phyloP scores from a whole-genome alignment of 2,797 vertebrate species.

The Microhierax caerulescens region DNA sequence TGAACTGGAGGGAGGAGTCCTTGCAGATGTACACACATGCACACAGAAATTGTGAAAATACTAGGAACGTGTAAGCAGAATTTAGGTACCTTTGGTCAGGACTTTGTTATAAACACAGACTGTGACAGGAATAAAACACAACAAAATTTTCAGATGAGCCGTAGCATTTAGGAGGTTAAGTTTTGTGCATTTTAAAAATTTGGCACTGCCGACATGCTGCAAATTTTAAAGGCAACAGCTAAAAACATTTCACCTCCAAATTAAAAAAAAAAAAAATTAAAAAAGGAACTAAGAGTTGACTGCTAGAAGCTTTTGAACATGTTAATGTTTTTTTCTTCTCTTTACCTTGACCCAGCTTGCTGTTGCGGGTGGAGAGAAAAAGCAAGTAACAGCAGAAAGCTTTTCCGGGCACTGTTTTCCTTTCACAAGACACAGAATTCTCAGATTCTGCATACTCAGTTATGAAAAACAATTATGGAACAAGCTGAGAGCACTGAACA shows the following conservation, averaged over 20 bases:
- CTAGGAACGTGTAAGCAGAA: neutral
- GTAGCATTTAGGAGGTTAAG: neutral
- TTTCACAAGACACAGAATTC: neutral
- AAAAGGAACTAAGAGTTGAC: neutral
- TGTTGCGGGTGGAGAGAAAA: neutral
- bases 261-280: neutral
- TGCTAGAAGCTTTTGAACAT: neutral
- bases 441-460: neutral
- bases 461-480: neutral
- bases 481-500: neutral
- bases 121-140: neutral
- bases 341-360: neutral
- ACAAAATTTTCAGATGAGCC: neutral
- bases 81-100: neutral
- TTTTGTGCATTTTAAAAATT: neutral
- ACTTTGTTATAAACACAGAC: neutral
- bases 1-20: neutral
- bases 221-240: neutral
- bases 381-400: neutral
- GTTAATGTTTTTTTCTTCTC: neutral
- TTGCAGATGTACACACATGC: neutral
- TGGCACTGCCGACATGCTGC: neutral
- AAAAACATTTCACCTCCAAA: neutral
- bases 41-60: neutral
- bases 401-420: neutral